phyloP scores from a whole-genome alignment of 2,797 vertebrate genomes.

The Nyctibius grandis region DNA sequence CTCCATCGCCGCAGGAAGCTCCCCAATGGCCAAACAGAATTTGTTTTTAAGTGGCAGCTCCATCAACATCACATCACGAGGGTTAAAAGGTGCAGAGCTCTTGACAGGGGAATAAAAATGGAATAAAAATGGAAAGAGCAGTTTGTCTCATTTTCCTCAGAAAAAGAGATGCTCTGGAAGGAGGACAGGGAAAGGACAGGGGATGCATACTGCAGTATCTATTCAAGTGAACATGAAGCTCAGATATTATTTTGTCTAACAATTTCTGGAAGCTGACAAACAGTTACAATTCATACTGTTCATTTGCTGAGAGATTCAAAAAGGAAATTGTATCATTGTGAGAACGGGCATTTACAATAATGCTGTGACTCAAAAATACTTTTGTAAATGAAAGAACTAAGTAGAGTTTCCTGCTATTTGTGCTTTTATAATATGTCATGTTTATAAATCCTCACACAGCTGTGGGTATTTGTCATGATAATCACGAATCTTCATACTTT shows the following conservation, averaged over 20 bases:
- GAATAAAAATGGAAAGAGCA: slow-evolving; percentile 30
- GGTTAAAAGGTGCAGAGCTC: slow-evolving; percentile 25
- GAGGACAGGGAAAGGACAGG: not conserved
- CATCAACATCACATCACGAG: slow-evolving; percentile 34
- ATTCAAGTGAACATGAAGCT: slow-evolving; percentile 15
- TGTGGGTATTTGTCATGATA: slow-evolving; percentile 57
- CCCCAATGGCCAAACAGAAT: slow-evolving; percentile 18
- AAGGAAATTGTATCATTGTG: slow-evolving; percentile 33
- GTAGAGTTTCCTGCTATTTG: slow-evolving; percentile 51
- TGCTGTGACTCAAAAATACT: slow-evolving; percentile 35
- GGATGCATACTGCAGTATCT: not conserved
- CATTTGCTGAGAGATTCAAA: slow-evolving; percentile 14
- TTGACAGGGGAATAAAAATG: not conserved
- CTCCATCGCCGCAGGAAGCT: not conserved
- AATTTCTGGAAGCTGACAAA: slow-evolving; percentile 35
- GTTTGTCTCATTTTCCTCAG: not conserved
- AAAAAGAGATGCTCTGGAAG: not conserved
- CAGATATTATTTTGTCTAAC: not conserved
- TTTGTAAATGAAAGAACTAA: slow-evolving; percentile 53
- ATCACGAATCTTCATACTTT: slow-evolving; percentile 21
- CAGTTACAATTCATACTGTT: slow-evolving; percentile 8
- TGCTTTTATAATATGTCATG: slow-evolving; percentile 8
- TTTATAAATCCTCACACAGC: slow-evolving; percentile 42
- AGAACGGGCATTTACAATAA: not conserved
- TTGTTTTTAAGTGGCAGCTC: slow-evolving; percentile 42